These are phyloP conservation scores for Myocastor coypus DNA, from an alignment of 2,113 vertebrate species.

Conservation along the genomic window DNA sequence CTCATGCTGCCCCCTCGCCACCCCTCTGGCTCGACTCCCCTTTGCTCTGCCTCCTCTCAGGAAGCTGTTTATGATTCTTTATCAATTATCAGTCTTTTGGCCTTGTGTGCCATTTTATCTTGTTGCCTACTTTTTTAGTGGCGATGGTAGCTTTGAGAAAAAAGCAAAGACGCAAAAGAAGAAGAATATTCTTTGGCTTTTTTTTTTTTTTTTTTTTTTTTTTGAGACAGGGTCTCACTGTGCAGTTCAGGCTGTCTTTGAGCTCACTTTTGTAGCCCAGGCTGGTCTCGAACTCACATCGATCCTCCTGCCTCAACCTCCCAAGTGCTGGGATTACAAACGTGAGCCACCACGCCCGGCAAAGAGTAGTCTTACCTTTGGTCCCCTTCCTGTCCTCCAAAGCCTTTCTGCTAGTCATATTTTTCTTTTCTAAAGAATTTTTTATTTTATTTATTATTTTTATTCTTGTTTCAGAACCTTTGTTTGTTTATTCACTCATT, in stretches of 20 bases:
- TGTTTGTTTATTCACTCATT: too few relatives aligned
- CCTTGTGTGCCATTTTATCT: neutral
- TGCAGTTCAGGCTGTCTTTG: too few relatives aligned
- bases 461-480: too few relatives aligned
- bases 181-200: constrained; percentile 20
- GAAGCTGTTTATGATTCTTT: neutral
- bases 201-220: too few relatives aligned
- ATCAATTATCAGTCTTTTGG: neutral
- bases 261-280: too few relatives aligned
- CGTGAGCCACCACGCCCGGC: too few relatives aligned
- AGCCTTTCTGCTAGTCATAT: neutral
- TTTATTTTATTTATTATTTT: too few relatives aligned
- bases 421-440: too few relatives aligned
- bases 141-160: neutral
- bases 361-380: constrained; percentile 37
- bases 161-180: neutral
- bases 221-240: too few relatives aligned
- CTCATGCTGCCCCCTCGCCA: neutral
- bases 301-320: too few relatives aligned
- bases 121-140: neutral
- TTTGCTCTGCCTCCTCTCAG: neutral
- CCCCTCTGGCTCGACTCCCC: neutral
- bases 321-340: too few relatives aligned
- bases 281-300: too few relatives aligned
- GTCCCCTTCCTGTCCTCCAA: neutral